Evolutionary conservation across 2,113 vertebrate genomes (phyloP).

Genomic region (Tautogolabrus adspersus): DNA sequence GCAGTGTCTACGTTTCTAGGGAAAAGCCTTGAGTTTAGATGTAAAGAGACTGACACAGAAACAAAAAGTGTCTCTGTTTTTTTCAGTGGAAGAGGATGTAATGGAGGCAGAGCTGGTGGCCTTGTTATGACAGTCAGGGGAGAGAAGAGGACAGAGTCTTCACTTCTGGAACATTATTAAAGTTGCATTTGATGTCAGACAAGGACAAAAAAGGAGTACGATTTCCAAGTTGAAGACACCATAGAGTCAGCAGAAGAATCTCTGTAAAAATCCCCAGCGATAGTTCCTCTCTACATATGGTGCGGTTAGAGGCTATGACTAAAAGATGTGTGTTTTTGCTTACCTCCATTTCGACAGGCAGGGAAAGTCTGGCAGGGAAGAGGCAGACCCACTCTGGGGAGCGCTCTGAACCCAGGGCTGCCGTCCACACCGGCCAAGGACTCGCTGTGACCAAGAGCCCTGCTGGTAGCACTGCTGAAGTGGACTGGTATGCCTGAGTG

Average conservation of each 20-base stretch:
- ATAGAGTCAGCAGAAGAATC: slow-evolving; percentile 10
- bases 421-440: slow-evolving; percentile 80
- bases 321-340: slow-evolving; percentile 10
- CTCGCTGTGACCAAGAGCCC: slow-evolving; percentile 83
- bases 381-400: slow-evolving; percentile 85
- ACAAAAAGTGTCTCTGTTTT: slow-evolving; percentile 14
- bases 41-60: slow-evolving; percentile 12
- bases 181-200: slow-evolving; percentile 1
- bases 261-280: not conserved
- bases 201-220: slow-evolving; percentile 7
- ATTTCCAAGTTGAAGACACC: not conserved
- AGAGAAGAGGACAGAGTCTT: slow-evolving; percentile 15
- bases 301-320: slow-evolving; percentile 9
- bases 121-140: slow-evolving; percentile 13
- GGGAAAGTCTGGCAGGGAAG: slow-evolving; percentile 93
- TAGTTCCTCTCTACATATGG: slow-evolving; percentile 17
- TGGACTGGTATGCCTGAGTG: slow-evolving; percentile 90
- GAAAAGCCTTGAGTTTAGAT: slow-evolving; percentile 17
- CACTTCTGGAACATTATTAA: slow-evolving; percentile 2
- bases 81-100: slow-evolving; percentile 11
- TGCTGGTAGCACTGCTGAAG: slow-evolving; percentile 77
- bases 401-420: slow-evolving; percentile 83
- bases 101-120: not conserved
- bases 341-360: slow-evolving; percentile 92
- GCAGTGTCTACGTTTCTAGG: slow-evolving; percentile 6